Evolutionary conservation across 1,140 invertebrate species (phyloP).

Genomic region (Ectropis grisescens): DNA sequence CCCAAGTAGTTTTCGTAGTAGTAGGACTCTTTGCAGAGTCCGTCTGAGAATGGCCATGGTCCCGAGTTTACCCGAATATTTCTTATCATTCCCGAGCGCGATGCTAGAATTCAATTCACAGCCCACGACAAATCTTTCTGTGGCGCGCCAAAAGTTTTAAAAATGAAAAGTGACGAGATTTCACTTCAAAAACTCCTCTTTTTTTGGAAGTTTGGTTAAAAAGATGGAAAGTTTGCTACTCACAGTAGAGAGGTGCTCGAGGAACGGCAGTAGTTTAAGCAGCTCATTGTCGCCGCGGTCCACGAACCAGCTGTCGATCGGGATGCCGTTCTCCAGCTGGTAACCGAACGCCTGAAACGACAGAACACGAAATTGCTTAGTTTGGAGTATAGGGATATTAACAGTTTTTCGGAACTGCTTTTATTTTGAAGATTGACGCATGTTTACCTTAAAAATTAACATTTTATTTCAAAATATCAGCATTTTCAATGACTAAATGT

Average conservation of each 20-base stretch:
- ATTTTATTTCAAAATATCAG: too few relatives aligned
- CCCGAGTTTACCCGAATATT: too few relatives aligned
- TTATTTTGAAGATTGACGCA: too few relatives aligned
- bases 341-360: constrained; percentile 69
- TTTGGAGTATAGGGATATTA: too few relatives aligned
- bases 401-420: too few relatives aligned
- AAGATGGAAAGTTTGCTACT: constrained; percentile 28
- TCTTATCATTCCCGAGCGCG: too few relatives aligned
- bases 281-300: constrained; percentile 92
- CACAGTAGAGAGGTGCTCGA: constrained; percentile 88
- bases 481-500: too few relatives aligned
- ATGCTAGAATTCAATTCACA: too few relatives aligned
- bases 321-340: constrained; percentile 96
- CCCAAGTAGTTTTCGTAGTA: not conserved
- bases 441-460: too few relatives aligned
- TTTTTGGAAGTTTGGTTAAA: not conserved
- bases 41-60: too few relatives aligned
- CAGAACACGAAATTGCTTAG: constrained; percentile 1
- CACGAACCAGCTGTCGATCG: constrained; percentile 97
- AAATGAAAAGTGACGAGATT: not conserved
- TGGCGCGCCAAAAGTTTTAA: not conserved
- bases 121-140: too few relatives aligned
- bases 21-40: too few relatives aligned
- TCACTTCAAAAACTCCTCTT: not conserved
- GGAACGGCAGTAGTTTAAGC: constrained; percentile 93